Percentiles rank a stretch among this genome's conserved stretches.
phyloP scores from a whole-genome alignment of 2,888 invertebrate genomes.

The Chrysolina oricalcia region DNA sequence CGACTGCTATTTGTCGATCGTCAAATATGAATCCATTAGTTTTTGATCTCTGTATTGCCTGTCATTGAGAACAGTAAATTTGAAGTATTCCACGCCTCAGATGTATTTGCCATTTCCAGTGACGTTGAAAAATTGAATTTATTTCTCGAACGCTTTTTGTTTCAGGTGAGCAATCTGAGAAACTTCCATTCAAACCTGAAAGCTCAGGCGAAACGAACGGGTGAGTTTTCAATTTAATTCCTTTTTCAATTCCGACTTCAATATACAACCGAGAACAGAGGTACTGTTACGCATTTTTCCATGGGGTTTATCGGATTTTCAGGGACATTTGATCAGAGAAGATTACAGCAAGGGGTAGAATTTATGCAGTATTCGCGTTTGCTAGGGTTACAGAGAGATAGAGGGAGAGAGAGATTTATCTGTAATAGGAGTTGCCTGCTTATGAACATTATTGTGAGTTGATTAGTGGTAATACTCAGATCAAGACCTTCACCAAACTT shows the following conservation, averaged over 20 bases:
- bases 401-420: too few species aligned
- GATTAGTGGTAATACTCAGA: too few species aligned
- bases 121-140: neutral
- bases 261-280: neutral
- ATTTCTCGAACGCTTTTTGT: neutral
- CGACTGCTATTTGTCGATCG: too few species aligned
- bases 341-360: too few species aligned
- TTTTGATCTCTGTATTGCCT: too few species aligned
- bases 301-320: neutral
- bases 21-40: too few species aligned
- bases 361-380: too few species aligned
- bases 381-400: too few species aligned
- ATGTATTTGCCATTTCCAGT: neutral
- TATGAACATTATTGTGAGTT: too few species aligned
- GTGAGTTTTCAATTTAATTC: neutral
- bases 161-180: constrained; percentile 6
- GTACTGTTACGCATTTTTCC: neutral
- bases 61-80: neutral
- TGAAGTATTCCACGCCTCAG: neutral
- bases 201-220: neutral
- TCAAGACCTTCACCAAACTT: too few species aligned
- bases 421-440: too few species aligned
- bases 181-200: neutral
- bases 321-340: too few species aligned
- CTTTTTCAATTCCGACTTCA: neutral